Evolutionary conservation across 1,140 invertebrate genomes (phyloP).

Genomic region (Caenorhabditis tropicalis): DNA sequence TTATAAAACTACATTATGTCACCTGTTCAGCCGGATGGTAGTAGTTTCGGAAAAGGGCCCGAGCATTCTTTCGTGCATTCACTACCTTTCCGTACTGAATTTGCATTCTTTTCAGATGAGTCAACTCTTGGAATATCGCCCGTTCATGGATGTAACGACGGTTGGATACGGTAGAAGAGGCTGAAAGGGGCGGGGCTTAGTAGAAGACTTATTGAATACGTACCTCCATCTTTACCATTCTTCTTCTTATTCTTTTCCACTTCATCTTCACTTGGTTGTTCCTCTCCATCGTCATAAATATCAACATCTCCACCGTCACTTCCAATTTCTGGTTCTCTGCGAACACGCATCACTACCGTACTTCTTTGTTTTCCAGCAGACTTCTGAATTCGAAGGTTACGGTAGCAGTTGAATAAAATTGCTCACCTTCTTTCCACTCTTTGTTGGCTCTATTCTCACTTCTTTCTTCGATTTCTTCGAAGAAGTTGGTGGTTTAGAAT

Average conservation of each 20-base stretch:
- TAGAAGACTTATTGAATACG: neutral
- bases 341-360: neutral
- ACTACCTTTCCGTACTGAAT: conserved; percentile 82
- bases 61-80: conserved; percentile 6
- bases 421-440: neutral
- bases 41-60: conserved; percentile 25
- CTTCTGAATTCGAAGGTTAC: neutral
- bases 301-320: neutral
- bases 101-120: conserved; percentile 89
- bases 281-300: conserved; percentile 36
- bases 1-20: neutral
- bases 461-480: neutral
- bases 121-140: conserved; percentile 89
- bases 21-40: conserved; percentile 11
- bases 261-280: conserved; percentile 14
- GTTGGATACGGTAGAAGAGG: conserved; percentile 16
- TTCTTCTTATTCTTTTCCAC: neutral
- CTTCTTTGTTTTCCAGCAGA: neutral
- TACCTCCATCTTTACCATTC: neutral
- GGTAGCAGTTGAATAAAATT: neutral
- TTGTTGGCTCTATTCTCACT: neutral
- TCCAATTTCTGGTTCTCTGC: neutral
- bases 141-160: conserved; percentile 76
- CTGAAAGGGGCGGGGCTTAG: neutral
- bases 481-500: neutral